phyloP scores from a whole-genome alignment of 2,797 vertebrate species.

The Eutrigla gurnardus region DNA sequence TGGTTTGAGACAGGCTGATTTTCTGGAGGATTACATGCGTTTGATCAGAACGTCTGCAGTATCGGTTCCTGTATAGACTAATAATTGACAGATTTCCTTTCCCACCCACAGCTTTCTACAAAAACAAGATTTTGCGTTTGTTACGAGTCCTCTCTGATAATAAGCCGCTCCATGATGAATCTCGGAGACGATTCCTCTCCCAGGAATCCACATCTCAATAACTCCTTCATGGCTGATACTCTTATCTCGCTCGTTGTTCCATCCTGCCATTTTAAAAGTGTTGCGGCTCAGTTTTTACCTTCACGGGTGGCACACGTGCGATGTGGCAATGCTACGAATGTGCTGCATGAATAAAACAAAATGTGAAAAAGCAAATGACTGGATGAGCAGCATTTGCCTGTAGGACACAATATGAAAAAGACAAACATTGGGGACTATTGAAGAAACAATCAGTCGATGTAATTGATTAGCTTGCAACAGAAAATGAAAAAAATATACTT shows the following conservation, averaged over 20 bases:
- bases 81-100: conserved; percentile 35
- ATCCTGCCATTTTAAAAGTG: conserved; percentile 17
- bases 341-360: background rate
- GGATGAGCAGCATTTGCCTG: background rate
- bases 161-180: background rate
- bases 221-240: conserved; percentile 20
- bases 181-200: conserved; percentile 10
- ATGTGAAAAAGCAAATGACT: background rate
- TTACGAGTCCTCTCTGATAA: conserved; percentile 21
- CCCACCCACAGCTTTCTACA: background rate
- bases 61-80: conserved; percentile 5
- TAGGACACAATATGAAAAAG: background rate
- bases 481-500: background rate
- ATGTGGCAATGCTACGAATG: background rate
- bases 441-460: background rate
- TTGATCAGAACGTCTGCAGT: conserved; percentile 41
- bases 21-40: conserved; percentile 25
- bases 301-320: conserved; percentile 1
- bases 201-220: conserved; percentile 11
- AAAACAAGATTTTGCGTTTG: conserved; percentile 26
- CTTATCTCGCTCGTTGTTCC: conserved; percentile 28
- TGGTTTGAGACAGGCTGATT: conserved; percentile 21
- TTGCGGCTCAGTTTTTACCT: background rate
- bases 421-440: background rate
- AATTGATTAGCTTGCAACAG: background rate